Base-by-base conservation (phyloP, 1,140 invertebrate genomes). In the Eupristina koningsbergeri region DNA sequence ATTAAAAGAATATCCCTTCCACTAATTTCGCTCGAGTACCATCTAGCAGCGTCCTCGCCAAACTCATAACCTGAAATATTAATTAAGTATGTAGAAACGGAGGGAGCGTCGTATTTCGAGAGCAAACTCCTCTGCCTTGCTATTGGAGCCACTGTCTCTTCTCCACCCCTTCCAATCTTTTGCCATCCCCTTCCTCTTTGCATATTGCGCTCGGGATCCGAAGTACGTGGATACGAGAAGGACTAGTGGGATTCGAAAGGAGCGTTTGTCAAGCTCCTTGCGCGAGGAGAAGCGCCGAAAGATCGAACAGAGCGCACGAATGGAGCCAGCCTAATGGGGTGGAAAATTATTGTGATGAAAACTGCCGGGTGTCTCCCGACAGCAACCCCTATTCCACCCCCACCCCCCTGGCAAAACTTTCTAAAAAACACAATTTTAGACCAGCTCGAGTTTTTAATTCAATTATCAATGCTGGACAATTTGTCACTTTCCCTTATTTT, bases 321-420 rank as follows among this genome's bases (percentile, higher is more conserved):
- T 85, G 69, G 82, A 64, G 86, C 63, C 80, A 69, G 87, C 82
- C 89, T 91, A 91, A 91, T 91, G 90, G 89, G 53, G 81, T 86
- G 89, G 90, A 90, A 91, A 91, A 91, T 91, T 91, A 91, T 91
- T 89, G 91, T 88, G 90, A 90, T 91, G 89, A 90, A 90, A 91
- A 90, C 89, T 89, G 87, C 86, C 85, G 36, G 53, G 29, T 39
- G 31, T 36, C 0, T 78, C 85, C 80, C 86, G 85, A 85, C 19
- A 22, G 34, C 6, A 9, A n/a, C 22, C 7, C 22, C 6, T n/a
- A 15, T 8, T 71, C 22, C 22, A 11, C 3, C 7, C 19, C 19
- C 17, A 71, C 7, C n/a, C 41, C 0, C 67, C 41, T 26, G 22
- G 19, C 41, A 9, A 36, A 64, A 64, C 2, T 31, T 64, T 19